Evolutionary conservation across 2,888 invertebrate species (phyloP).

Genomic region (Itoplectis maculator): DNA sequence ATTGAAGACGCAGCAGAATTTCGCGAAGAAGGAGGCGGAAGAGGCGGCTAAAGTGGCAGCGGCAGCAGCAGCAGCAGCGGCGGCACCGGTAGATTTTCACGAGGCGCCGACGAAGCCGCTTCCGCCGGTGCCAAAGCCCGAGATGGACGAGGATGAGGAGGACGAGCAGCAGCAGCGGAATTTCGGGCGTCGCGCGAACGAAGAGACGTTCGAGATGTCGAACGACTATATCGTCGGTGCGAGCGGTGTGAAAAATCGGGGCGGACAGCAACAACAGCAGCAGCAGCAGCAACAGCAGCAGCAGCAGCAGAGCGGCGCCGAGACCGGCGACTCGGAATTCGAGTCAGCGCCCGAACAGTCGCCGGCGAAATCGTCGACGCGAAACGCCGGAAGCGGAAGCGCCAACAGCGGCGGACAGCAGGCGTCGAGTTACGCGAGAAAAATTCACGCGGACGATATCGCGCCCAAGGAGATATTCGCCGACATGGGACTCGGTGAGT

Average conservation of each 20-base stretch:
- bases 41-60: background rate
- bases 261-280: conserved; percentile 62
- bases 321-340: conserved; percentile 81
- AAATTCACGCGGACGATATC: conserved; percentile 79
- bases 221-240: conserved; percentile 71
- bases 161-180: too few species aligned
- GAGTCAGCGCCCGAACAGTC: conserved; percentile 81
- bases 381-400: conserved; percentile 69
- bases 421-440: conserved; percentile 61
- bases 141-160: conserved; percentile 64
- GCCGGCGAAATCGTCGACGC: conserved; percentile 73
- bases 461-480: conserved; percentile 89
- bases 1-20: conserved; percentile 37
- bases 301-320: conserved; percentile 68
- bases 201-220: conserved; percentile 71
- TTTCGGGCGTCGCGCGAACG: conserved; percentile 40
- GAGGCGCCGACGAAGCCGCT: conserved; percentile 80
- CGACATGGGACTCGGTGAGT: conserved; percentile 91
- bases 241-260: conserved; percentile 18
- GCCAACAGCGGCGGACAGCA: conserved; percentile 60
- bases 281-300: conserved; percentile 49
- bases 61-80: too few species aligned
- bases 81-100: too few species aligned
- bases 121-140: conserved; percentile 78
- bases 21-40: conserved; percentile 53